phyloP scores from a whole-genome alignment of 2,888 invertebrate species.

The Sesia apiformis region DNA sequence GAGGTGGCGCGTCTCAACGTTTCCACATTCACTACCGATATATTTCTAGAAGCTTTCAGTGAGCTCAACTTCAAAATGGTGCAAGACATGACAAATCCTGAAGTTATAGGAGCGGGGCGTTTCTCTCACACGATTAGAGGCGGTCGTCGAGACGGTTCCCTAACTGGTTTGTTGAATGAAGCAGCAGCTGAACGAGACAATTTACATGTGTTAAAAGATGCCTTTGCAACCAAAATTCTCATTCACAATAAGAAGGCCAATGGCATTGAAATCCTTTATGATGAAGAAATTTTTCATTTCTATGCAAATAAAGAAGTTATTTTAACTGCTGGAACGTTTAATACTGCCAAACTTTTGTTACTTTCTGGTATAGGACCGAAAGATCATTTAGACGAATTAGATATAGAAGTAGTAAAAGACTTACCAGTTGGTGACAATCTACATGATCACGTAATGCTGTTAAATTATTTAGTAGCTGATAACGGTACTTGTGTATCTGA shows the following conservation, averaged over 20 bases:
- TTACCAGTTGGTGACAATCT: constrained; percentile 51
- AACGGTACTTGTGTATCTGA: constrained; percentile 35
- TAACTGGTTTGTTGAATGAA: constrained; percentile 41
- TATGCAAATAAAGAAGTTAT: constrained; percentile 42
- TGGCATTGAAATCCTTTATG: constrained; percentile 28
- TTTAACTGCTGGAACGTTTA: constrained; percentile 49
- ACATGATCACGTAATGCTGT: constrained; percentile 49
- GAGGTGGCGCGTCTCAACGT: constrained; percentile 36
- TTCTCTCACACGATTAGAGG: constrained; percentile 49
- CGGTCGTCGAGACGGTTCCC: constrained; percentile 39
- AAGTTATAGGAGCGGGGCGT: constrained; percentile 41
- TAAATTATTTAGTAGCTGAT: constrained; percentile 35
- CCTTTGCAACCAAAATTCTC: constrained; percentile 37
- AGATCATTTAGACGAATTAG: constrained; percentile 26
- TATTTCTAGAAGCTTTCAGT: constrained; percentile 36
- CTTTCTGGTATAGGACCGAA: constrained; percentile 52
- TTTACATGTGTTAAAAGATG: constrained; percentile 34
- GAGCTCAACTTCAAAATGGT: constrained; percentile 43
- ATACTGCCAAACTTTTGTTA: constrained; percentile 46
- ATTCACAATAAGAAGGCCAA: constrained; percentile 29
- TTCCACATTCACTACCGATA: constrained; percentile 22
- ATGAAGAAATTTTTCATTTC: constrained; percentile 22
- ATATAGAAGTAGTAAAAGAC: constrained; percentile 30
- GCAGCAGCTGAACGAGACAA: constrained; percentile 18
- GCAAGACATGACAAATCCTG: constrained; percentile 29